Evolutionary conservation across 1,140 invertebrate genomes (phyloP), one percentile per base, ranked within the genome.

Genomic region (Teleogryllus occipitalis): DNA sequence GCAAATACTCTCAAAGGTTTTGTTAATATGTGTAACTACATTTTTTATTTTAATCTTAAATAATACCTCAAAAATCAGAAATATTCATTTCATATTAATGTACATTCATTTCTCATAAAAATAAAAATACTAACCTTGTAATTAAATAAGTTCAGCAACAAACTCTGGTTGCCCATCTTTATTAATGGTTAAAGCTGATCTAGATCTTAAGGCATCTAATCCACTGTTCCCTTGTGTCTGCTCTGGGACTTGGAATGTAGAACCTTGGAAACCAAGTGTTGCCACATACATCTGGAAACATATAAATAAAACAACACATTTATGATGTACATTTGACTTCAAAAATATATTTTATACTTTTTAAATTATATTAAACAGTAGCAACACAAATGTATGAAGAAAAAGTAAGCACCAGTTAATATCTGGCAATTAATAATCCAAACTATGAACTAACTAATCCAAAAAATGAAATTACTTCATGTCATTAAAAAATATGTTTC

Each of bases 221-320:
- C 78, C 47, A 72, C 73, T 21, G 8, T 46, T 74, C 22, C n/a
- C 47, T 74, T 83, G 83, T 10, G 82, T 79, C 74, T 82, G 81
- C 73, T 86, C 85, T 82, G 91, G 90, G 76, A 90, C 89, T 86
- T 93, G 92, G 82, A 93, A 93, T 81, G 92, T 93, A 78, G 92
- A 93, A 39, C 92, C 92, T 87, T 91, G 90, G 83, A 91, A 91
- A 81, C 90, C 90, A 86, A 91, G 88, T 72, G 90, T 89, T 48
- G 90, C 90, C 84, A 91, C 90, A 82, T 90, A 90, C 83, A 90
- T 87, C 90, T 92, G 80, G 83, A 90, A 87, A 85, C 84, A 85
- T 75, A 82, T 2, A 79, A 15, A 74, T 22, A 8, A 8, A 75
- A 18, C 75, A 76, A 39, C 12, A 75, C n/a, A 75, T 22, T 21